Percentiles rank a stretch among this genome's conserved stretches.
Conservation (phyloP, 2,113 vertebrate species). For the Chionomys nivalis region DNA sequence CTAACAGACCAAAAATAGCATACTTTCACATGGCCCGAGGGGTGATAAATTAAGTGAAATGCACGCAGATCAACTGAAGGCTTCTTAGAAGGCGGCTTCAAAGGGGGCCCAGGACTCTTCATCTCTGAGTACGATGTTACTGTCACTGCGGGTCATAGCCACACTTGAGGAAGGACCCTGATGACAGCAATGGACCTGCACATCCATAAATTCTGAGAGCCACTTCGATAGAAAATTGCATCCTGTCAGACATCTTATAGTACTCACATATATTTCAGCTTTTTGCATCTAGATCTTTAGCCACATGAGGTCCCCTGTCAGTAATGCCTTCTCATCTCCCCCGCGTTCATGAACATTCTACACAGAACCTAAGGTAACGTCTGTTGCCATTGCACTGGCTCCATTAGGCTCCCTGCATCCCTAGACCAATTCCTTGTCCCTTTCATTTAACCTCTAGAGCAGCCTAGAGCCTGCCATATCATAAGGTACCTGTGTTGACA, state of each 20-base stretch:
- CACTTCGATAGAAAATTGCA: background rate
- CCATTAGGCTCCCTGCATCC: background rate
- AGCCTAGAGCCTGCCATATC: too few relatives aligned
- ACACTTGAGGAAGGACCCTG: background rate
- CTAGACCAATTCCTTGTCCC: background rate
- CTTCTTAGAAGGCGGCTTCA: background rate
- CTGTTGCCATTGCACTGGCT: background rate
- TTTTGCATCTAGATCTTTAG: background rate
- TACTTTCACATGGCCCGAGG: background rate
- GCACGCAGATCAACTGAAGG: background rate
- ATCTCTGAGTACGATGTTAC: background rate
- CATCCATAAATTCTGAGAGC: background rate
- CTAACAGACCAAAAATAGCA: background rate
- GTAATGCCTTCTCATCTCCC: background rate
- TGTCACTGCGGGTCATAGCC: background rate
- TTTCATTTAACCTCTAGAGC: background rate
- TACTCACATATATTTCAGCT: background rate
- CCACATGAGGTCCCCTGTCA: background rate
- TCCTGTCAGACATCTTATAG: fast-evolving
- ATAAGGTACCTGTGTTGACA: background rate
- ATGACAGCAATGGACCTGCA: too few relatives aligned
- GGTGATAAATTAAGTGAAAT: background rate
- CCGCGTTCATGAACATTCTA: background rate
- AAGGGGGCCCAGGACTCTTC: background rate
- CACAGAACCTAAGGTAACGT: background rate